Base-by-base conservation (phyloP, 2,797 vertebrate species). In the Notamacropus eugenii region DNA sequence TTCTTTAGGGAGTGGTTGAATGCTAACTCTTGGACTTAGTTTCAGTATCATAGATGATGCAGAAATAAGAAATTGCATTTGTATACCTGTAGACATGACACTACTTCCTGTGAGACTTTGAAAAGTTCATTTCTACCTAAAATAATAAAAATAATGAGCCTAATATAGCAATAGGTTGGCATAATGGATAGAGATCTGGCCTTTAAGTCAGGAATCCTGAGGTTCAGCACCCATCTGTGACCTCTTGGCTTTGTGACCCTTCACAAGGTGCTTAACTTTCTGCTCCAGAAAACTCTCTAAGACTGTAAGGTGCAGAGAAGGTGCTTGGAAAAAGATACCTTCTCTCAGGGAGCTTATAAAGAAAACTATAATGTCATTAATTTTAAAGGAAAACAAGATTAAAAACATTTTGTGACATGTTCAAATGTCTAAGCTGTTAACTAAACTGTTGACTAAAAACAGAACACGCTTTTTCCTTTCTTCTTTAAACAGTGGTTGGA, bases 401-500 rank as follows among this genome's bases (percentile, higher is more conserved):
- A n/a, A 13, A 87, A 50, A 50, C 40, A 87, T 87, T 50, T 50
- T 3, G 11, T 55, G 6, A 59, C 87, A 90, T 57, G 8, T 90
- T 27, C 46, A 87, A 87, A 87, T 87, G 92, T 54, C 54, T 62
- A 10, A 55, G 56, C 29, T 62, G 3, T 28, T 67, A 57, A 40
- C 50, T 56, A 95, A 95, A 90, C 27, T 3, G 0, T 40, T 94
- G 34, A 91, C 54, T 93, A 95, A 62, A 92, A 55, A 4, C 52
- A 55, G 90, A 95, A 93, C 91, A 12, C 56, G 55, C 55, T 93
- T 62, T n/a, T 91, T 97, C 94, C 13, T 40, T 28, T 96, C 92
- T 93, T 55, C 92, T 95, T 98, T 97, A 98, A 98, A 95, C 98
- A 99, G 99, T 99, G 98, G 99, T 99, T 92, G 99, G 99, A 93